Conservation (phyloP, 2,888 invertebrate genomes). For the Cephus nigrinus region DNA sequence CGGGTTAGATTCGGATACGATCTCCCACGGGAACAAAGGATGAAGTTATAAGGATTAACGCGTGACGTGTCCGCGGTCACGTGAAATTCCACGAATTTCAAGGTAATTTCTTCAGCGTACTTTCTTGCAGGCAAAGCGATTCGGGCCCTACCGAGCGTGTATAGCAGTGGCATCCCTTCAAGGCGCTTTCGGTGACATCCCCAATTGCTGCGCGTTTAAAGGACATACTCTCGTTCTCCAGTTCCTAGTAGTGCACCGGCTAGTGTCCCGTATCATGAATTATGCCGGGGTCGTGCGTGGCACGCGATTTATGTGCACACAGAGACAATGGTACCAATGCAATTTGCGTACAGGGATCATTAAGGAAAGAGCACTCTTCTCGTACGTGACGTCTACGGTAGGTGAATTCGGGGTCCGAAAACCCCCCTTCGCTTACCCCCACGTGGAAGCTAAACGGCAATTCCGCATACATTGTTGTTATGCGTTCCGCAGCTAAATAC, state of each 20-base stretch:
- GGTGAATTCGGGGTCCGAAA: background rate
- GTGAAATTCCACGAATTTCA: conserved; percentile 5
- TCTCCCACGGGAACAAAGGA: conserved; percentile 7
- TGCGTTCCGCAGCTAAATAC: background rate
- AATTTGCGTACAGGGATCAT: background rate
- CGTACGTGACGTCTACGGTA: background rate
- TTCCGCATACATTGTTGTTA: background rate
- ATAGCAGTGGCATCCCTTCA: background rate
- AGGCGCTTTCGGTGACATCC: background rate
- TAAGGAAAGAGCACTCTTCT: background rate
- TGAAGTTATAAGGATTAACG: conserved; percentile 16
- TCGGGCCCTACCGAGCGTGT: background rate
- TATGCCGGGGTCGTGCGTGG: background rate
- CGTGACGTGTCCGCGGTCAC: conserved; percentile 8
- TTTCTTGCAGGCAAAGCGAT: background rate
- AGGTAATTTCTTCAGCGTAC: background rate
- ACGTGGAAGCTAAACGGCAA: background rate
- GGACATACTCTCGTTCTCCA: background rate
- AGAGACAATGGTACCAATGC: background rate
- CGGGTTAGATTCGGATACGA: background rate
- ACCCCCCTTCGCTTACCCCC: background rate
- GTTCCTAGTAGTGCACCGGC: background rate
- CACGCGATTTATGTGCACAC: background rate
- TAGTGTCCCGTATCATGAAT: background rate
- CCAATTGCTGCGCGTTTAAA: background rate